Evolutionary conservation across 2,888 invertebrate genomes (phyloP).

Genomic region (Agonopterix subpropinquella): DNA sequence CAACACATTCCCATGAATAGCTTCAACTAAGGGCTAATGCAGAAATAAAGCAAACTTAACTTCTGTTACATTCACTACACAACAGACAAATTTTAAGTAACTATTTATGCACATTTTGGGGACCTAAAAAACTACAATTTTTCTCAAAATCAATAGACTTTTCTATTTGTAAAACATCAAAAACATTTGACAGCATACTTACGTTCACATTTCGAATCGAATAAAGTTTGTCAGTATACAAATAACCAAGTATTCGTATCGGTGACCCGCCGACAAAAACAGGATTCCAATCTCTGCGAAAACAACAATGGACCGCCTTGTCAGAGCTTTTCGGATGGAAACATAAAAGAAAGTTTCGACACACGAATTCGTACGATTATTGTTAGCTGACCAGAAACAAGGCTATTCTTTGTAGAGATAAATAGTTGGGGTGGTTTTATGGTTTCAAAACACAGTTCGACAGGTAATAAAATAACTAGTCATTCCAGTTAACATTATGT

Average conservation of each 20-base stretch:
- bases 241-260: constrained; percentile 1
- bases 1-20: no score
- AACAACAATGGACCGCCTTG: constrained; percentile 37
- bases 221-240: not conserved
- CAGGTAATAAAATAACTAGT: not conserved
- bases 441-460: not conserved
- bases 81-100: no score
- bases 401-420: constrained; percentile 15
- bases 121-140: no score
- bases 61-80: no score
- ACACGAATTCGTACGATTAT: constrained; percentile 34
- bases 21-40: no score
- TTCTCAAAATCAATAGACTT: not conserved
- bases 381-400: constrained; percentile 24
- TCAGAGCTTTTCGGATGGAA: constrained; percentile 36
- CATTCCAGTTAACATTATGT: no score
- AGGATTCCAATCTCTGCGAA: constrained; percentile 31
- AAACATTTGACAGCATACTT: not conserved
- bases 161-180: not conserved
- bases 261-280: constrained; percentile 20
- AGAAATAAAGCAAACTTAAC: no score
- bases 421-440: no score
- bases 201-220: not conserved
- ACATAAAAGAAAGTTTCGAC: constrained; percentile 42
- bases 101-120: no score